Conservation (phyloP, 2,888 invertebrate species). For the Copidosoma aretas region DNA sequence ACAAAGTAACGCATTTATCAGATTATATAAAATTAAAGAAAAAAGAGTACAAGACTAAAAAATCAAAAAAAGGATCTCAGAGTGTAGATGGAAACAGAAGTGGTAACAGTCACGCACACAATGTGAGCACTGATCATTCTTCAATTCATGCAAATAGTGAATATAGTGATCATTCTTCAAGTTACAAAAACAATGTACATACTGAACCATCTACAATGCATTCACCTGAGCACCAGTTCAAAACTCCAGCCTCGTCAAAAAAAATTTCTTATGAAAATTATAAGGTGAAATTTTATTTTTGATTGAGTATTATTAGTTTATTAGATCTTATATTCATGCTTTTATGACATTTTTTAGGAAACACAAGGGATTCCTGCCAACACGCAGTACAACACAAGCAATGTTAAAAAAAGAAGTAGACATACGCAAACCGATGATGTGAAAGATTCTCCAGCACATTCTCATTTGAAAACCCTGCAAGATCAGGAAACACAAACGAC, state of each 20-base stretch:
- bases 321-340: background rate
- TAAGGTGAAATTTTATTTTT: background rate
- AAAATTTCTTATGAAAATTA: background rate
- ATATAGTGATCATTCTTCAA: no score
- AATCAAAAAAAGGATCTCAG: conserved; percentile 1
- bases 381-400: background rate
- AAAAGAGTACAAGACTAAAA: conserved; percentile 16
- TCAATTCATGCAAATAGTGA: no score
- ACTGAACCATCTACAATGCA: no score
- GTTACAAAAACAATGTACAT: no score
- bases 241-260: background rate
- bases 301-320: background rate
- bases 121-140: background rate
- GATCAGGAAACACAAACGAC: background rate
- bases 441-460: background rate
- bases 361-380: background rate
- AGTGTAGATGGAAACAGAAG: background rate
- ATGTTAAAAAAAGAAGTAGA: background rate
- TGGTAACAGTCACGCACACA: background rate
- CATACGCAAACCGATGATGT: background rate
- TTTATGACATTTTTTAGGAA: background rate
- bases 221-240: no score
- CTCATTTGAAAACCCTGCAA: background rate
- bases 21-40: conserved; percentile 47
- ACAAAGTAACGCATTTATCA: conserved; percentile 52